Evolutionary conservation across 2,113 vertebrate genomes (phyloP).

Genomic region (Percopsis transmontana): DNA sequence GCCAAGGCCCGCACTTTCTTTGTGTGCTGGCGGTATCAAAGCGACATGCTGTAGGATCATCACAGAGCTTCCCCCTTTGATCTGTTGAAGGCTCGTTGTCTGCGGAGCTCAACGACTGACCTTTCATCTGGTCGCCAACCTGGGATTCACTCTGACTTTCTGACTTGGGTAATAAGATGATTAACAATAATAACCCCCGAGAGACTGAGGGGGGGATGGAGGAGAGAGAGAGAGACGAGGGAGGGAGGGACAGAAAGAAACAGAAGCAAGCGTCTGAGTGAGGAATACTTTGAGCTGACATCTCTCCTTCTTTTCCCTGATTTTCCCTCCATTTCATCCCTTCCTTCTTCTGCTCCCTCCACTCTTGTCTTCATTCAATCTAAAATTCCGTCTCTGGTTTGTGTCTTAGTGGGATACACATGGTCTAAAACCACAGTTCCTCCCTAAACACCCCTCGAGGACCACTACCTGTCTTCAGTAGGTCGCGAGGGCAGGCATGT

Average conservation of each 20-base stretch:
- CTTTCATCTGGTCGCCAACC: constrained; percentile 66
- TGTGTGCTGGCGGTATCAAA: constrained; percentile 72
- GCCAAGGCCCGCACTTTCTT: constrained; percentile 42
- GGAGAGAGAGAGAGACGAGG: neutral
- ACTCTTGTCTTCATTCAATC: neutral
- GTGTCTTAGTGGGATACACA: too few relatives aligned
- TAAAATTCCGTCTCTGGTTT: too few relatives aligned
- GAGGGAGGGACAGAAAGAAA: neutral
- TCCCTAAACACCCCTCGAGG: too few relatives aligned
- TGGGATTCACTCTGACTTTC: constrained; percentile 60
- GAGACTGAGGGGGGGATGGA: constrained; percentile 27
- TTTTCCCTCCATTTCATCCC: constrained; percentile 1
- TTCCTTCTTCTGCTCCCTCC: neutral
- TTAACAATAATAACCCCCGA: constrained; percentile 70
- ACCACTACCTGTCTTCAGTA: too few relatives aligned
- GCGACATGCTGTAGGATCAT: constrained; percentile 50
- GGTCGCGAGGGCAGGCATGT: too few relatives aligned
- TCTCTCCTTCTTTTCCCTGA: constrained; percentile 1
- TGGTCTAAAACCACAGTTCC: too few relatives aligned
- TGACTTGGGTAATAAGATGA: constrained; percentile 60
- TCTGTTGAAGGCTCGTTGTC: constrained; percentile 64
- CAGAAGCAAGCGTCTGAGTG: neutral
- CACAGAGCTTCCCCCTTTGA: constrained; percentile 63
- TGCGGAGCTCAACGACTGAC: constrained; percentile 49
- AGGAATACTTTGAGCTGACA: constrained; percentile 5